Conservation (phyloP, 2,888 invertebrate genomes). For the Girardia tigrina region DNA sequence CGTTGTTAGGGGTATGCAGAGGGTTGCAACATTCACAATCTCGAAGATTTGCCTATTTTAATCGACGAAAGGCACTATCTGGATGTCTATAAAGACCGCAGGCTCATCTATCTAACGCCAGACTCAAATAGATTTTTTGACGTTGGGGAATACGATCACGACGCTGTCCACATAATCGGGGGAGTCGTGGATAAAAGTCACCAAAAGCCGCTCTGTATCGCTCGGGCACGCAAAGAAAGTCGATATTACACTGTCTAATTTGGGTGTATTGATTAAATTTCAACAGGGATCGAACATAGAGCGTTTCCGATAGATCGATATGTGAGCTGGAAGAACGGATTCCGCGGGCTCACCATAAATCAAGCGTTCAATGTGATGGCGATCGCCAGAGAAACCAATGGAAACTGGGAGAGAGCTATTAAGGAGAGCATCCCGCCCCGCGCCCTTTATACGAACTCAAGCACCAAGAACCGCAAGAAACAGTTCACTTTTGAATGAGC, state of each 20-base stretch:
- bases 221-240: not conserved
- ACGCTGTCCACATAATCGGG: not conserved
- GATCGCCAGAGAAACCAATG: constrained; percentile 2
- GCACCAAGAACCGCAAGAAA: no score
- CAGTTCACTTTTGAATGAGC: no score
- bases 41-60: not conserved
- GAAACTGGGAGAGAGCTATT: constrained; percentile 8
- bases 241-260: not conserved
- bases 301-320: not conserved
- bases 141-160: not conserved
- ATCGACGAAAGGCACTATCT: not conserved
- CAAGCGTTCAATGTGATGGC: not conserved
- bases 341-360: not conserved
- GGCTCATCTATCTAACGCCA: not conserved
- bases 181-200: not conserved
- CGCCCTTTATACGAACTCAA: not conserved
- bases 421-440: not conserved
- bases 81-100: not conserved
- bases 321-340: not conserved
- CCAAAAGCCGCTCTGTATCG: not conserved
- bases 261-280: not conserved
- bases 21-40: no score
- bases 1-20: no score
- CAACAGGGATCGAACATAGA: not conserved
- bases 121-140: not conserved